phyloP scores from a whole-genome alignment of 2,113 vertebrate genomes.

The Peromyscus polionotus region DNA sequence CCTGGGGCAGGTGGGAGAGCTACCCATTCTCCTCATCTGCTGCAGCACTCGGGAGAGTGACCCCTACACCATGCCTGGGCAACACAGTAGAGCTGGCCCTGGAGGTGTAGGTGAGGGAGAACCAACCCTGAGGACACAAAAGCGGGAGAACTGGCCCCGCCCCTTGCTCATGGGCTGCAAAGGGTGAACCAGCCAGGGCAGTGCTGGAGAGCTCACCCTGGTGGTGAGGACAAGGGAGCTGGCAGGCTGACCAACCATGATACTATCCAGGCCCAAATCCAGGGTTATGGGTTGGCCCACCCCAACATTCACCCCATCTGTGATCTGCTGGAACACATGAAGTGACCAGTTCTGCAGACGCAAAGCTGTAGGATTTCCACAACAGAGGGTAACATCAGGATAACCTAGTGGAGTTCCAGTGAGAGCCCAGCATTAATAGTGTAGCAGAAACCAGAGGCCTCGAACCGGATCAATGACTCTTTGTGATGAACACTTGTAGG shows the following conservation, averaged over 20 bases:
- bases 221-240: background rate
- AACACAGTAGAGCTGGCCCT: background rate
- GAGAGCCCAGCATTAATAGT: background rate
- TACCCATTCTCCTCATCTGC: background rate
- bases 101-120: background rate
- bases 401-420: background rate
- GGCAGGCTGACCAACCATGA: background rate
- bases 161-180: background rate
- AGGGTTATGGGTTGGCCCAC: background rate
- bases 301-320: background rate
- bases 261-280: background rate
- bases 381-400: background rate
- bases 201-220: background rate
- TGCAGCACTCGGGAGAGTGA: background rate
- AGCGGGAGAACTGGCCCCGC: background rate
- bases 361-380: background rate
- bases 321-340: background rate
- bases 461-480: background rate
- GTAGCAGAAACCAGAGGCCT: background rate
- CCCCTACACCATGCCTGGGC: background rate
- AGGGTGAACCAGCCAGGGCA: background rate
- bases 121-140: background rate
- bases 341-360: background rate
- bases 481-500: background rate
- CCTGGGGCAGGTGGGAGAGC: background rate